Evolutionary conservation across 2,113 vertebrate species (phyloP), one percentile per base, ranked within the genome.

Genomic region (Cryptomyrus ogoouensis): DNA sequence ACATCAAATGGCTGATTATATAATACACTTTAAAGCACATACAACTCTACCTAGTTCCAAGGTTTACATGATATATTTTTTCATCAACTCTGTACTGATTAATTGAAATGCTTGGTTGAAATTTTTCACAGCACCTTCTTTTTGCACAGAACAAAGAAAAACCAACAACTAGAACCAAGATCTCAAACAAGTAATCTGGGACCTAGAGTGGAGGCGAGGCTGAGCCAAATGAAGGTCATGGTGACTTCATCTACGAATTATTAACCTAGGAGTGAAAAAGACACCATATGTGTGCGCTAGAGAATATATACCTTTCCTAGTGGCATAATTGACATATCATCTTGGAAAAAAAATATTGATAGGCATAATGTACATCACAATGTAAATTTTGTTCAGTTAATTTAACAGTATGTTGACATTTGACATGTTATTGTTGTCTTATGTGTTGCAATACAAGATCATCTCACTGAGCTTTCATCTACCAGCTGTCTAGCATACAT

Each of bases 201-300:
- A 90, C 87, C 91, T 91, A 95, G 91, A 50, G 53, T 95, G 90
- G 88, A 52, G 58, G 92, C 92, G 50, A 93, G 66, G 5, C 3
- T 94, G 27, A 92, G 93, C 90, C 85, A 89, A 47, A 87, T 96
- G 90, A 95, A 93, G 92, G 80, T 85, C 89, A 91, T 94, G 89
- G 90, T 92, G 7, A 12, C 0, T 92, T 94, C 83, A 89, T 95
- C 92, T 24, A 15, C 0, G 1, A 90, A 17, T 86, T n/a, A 89
- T 7, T 70, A 70, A 70, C 9, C n/a, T 13, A 31, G 27, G n/a
- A 70, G 62, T 31, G 3, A 70, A 70, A 70, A 70, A 70, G n/a
- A 70, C n/a, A 70, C 10, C 2, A 70, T 70, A 10, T 70, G n/a
- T 70, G 62, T 70, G 62, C 9, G 2, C 10, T 12, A 31, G 10